Evolutionary conservation across 2,797 vertebrate species (phyloP).

Genomic region (Coendou prehensilis): DNA sequence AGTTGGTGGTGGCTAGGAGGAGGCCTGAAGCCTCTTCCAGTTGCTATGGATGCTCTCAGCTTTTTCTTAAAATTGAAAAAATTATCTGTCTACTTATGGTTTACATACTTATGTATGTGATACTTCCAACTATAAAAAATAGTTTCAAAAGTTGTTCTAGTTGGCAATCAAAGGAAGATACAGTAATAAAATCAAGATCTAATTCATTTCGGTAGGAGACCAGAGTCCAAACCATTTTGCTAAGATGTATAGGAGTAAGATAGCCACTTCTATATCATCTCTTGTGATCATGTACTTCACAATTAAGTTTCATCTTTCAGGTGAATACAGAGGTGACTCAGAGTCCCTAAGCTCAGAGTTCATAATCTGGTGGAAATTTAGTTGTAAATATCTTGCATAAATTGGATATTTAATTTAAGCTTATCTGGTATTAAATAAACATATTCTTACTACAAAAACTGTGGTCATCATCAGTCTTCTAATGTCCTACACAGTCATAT

Average conservation of each 20-base stretch:
- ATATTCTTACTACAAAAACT: neutral
- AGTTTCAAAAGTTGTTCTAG: neutral
- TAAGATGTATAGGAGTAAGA: neutral
- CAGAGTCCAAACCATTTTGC: neutral
- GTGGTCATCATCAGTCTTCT: neutral
- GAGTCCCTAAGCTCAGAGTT: neutral
- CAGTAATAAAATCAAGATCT: conserved; percentile 37
- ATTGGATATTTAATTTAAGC: neutral
- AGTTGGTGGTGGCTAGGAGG: neutral
- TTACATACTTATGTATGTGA: neutral
- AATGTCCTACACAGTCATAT: neutral
- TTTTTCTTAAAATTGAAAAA: neutral
- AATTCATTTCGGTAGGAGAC: neutral
- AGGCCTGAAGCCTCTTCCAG: neutral
- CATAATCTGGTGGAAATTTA: conserved; percentile 11
- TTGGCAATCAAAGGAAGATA: neutral
- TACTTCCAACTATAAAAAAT: neutral
- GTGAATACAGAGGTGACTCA: neutral
- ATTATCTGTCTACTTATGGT: neutral
- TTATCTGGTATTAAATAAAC: conserved; percentile 9
- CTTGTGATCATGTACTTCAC: neutral
- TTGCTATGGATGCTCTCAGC: neutral
- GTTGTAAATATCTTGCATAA: neutral
- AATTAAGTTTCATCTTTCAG: neutral
- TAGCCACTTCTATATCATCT: rapidly evolving